These are phyloP conservation scores for Drosophila subquinaria DNA, from an alignment of 2,888 invertebrate genomes.

Conservation along the genomic window DNA sequence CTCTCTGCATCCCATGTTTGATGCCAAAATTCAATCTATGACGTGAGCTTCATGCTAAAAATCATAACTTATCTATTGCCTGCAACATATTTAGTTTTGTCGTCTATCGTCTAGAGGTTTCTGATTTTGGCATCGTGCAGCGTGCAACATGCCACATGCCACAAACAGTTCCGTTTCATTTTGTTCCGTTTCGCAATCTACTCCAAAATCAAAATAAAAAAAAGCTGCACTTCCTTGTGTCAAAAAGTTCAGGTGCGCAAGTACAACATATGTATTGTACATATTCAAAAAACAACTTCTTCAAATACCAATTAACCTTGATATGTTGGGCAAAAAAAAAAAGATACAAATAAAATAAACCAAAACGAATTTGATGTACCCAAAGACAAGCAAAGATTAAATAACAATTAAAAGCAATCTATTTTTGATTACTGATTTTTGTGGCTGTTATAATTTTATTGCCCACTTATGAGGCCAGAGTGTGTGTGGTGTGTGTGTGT, in stretches of 20 bases:
- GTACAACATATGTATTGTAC: conserved; percentile 9
- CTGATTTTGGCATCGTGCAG: too few species aligned
- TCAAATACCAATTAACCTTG: conserved; percentile 76
- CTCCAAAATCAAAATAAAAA: conserved; percentile 1
- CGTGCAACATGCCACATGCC: too few species aligned
- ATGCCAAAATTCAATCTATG: conserved; percentile 77
- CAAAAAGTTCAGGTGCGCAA: conserved; percentile 16
- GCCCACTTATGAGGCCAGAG: conserved; percentile 55
- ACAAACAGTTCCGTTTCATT: too few species aligned
- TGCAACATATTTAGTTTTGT: conserved; percentile 6
- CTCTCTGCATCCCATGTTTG: conserved; percentile 31
- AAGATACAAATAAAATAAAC: conserved; percentile 22
- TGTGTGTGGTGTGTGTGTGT: conserved; percentile 21
- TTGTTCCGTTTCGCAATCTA: conserved; percentile 1
- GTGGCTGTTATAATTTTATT: conserved; percentile 69
- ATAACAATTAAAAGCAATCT: conserved; percentile 80
- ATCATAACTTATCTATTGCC: conserved; percentile 64
- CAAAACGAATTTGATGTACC: conserved; percentile 42
- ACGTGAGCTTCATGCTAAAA: conserved; percentile 75
- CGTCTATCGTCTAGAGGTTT: background rate
- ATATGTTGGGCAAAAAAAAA: conserved; percentile 30
- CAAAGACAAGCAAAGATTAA: conserved; percentile 62
- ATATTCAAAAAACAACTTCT: conserved; percentile 29
- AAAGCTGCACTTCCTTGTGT: conserved; percentile 31
- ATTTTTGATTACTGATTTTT: conserved; percentile 73